These are phyloP conservation scores for Ctenodactylus gundi DNA, from an alignment of 2,113 vertebrate species.

Conservation along the genomic window DNA sequence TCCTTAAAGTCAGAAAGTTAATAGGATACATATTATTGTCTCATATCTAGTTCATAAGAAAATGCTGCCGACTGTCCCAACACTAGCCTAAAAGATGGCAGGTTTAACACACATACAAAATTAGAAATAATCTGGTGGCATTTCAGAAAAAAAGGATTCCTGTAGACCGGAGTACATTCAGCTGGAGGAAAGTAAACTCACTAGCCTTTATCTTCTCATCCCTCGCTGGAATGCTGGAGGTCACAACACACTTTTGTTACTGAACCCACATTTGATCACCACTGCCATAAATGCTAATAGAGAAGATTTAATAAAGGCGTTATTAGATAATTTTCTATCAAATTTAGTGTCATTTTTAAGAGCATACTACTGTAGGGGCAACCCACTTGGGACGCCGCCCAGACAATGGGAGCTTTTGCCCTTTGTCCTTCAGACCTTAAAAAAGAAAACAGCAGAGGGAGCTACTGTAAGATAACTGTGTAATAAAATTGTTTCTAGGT, in stretches of 20 bases:
- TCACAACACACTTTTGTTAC: background rate
- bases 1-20: slow-evolving; percentile 7
- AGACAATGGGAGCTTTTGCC: too few relatives aligned
- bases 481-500: background rate
- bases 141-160: background rate
- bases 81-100: background rate
- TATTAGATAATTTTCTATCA: slow-evolving; percentile 13
- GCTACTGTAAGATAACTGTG: background rate
- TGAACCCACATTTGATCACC: background rate
- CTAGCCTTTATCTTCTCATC: background rate
- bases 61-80: background rate
- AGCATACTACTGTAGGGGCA: too few relatives aligned
- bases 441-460: too few relatives aligned
- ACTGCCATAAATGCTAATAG: background rate
- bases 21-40: background rate
- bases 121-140: background rate
- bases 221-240: background rate
- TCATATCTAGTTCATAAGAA: background rate
- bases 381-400: too few relatives aligned
- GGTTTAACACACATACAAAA: background rate
- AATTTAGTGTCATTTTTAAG: background rate
- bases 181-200: background rate
- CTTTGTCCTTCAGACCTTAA: too few relatives aligned
- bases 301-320: background rate
- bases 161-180: background rate